Conservation (phyloP, 2,888 invertebrate genomes). For the Spilosoma lubricipeda region DNA sequence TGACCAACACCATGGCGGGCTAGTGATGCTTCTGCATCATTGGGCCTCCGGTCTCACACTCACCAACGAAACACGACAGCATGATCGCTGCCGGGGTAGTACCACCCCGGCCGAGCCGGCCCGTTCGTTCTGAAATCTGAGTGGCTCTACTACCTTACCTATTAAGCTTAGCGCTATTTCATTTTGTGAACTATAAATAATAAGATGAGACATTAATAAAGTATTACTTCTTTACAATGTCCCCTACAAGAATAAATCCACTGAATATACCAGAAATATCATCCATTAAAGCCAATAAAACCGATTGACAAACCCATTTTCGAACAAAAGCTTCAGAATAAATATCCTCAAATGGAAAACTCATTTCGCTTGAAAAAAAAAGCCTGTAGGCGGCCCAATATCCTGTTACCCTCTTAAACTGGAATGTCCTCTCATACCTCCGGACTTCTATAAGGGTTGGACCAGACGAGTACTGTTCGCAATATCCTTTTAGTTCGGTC, state of each 20-base stretch:
- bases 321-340: slow-evolving; percentile 22
- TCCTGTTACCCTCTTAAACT: slow-evolving; percentile 48
- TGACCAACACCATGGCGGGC: no score
- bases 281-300: slow-evolving; percentile 11
- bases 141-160: no score
- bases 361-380: slow-evolving; percentile 47
- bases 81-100: no score
- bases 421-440: slow-evolving; percentile 27
- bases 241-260: background rate
- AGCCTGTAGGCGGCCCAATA: slow-evolving; percentile 43
- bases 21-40: no score
- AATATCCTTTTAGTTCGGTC: slow-evolving; percentile 2
- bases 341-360: slow-evolving; percentile 37
- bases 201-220: background rate
- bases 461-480: background rate
- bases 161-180: no score
- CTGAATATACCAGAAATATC: background rate
- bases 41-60: no score
- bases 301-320: slow-evolving; percentile 12
- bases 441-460: slow-evolving; percentile 1
- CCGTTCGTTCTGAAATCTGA: no score
- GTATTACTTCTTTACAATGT: background rate
- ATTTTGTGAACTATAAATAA: no score
- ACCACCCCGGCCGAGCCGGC: no score
- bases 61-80: no score